Base-by-base conservation (phyloP, 2,797 vertebrate genomes). In the Luscinia megarhynchos region DNA sequence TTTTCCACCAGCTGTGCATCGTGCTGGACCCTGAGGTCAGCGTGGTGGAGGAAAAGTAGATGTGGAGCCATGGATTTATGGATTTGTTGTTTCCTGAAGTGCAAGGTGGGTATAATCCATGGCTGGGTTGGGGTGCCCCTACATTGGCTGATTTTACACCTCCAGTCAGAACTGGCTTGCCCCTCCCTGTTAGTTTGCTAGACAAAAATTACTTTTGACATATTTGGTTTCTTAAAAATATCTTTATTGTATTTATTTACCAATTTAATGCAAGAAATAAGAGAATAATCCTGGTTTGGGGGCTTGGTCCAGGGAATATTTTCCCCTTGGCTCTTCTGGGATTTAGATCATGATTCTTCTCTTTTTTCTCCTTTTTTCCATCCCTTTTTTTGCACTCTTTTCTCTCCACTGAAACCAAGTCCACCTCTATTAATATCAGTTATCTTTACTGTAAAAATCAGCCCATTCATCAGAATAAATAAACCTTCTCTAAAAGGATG, bases 71-170 rank as follows among this genome's bases (percentile, higher is more conserved):
- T 10, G 46, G 68, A 54, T 61, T 41, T 48, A 7, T 75, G 43
- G 21, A 51, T 27, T 51, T 51, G 50, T 51, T 27, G 40, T n/a
- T 62, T 51, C 24, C 26, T 27, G 7, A 13, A 5, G 78, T 12
- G 4, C 14, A 15, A 46, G 54, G 30, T 21, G 50, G 76, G 36
- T 34, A 8, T 2, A 5, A 40, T 14, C 50, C 12, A 1, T 5
- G 41, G 17, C 21, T 11, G 0, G 7, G 26, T 21, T 26, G 21
- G 57, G 62, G 13, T 14, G 22, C 46, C 53, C 11, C 1, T 4
- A 0, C 30, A 2, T 2, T 20, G 62, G 30, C 32, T 32, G 3
- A 0, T n/a, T 73, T 41, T 27, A 5, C 27, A 20, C 51, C 59
- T 45, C 17, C 58, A 43, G 19, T 23, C 55, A 61, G 24, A n/a